Conservation (phyloP, 2,113 vertebrate species). For the Ondatra zibethicus region DNA sequence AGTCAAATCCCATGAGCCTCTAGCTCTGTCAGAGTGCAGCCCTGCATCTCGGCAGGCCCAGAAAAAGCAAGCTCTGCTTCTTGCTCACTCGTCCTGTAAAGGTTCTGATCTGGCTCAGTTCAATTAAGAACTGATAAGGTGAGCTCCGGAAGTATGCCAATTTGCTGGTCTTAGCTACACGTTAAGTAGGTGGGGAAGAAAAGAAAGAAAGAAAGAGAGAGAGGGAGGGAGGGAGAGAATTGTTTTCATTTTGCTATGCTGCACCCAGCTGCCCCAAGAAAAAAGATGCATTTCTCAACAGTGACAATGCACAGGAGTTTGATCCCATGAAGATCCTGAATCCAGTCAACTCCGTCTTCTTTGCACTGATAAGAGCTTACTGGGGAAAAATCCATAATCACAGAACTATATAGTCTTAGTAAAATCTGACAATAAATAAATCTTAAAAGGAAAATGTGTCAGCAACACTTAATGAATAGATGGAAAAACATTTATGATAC, state of each 20-base stretch:
- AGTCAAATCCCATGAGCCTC: not conserved
- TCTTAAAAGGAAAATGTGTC: conserved; percentile 85
- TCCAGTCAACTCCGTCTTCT: conserved; percentile 84
- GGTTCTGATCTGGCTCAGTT: conserved; percentile 30
- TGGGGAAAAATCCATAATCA: conserved; percentile 84
- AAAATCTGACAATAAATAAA: conserved; percentile 88
- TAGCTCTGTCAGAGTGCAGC: not conserved
- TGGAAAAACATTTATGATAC: conserved; percentile 78
- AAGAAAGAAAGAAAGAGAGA: not conserved
- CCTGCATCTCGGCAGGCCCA: not conserved
- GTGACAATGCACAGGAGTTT: conserved; percentile 79
- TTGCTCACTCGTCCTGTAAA: not conserved
- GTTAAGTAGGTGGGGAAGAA: not conserved
- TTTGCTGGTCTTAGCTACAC: not conserved
- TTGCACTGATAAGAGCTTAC: conserved; percentile 81
- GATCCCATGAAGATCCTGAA: conserved; percentile 84
- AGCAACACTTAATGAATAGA: conserved; percentile 85
- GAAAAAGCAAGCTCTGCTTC: not conserved
- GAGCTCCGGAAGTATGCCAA: not conserved
- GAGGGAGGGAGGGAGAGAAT: not conserved
- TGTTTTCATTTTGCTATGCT: not conserved
- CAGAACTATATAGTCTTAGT: conserved; percentile 83
- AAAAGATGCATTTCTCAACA: conserved; percentile 72
- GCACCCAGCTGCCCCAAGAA: not conserved
- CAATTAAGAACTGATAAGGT: not conserved